These are phyloP conservation scores for Syndactyla subalaris DNA, from an alignment of 2,797 vertebrate species.

Conservation along the genomic window DNA sequence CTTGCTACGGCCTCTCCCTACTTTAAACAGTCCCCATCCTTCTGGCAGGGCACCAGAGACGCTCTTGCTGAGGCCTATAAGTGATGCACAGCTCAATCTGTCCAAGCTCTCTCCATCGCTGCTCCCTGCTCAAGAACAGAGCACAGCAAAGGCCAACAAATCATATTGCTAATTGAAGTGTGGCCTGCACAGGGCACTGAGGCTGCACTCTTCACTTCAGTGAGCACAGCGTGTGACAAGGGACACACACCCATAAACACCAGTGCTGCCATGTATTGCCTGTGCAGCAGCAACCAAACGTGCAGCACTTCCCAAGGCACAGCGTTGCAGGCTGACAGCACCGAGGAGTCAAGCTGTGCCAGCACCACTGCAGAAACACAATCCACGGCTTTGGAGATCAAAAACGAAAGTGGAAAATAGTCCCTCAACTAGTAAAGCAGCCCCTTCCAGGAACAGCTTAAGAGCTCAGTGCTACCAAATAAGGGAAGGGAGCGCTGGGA, in stretches of 20 bases:
- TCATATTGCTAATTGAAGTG: not conserved
- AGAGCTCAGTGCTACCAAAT: slow-evolving; percentile 87
- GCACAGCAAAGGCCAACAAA: not conserved
- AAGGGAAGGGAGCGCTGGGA: slow-evolving; percentile 78
- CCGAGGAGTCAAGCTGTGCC: not conserved
- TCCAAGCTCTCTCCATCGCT: not conserved
- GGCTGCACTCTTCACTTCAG: not conserved
- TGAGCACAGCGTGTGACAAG: not conserved
- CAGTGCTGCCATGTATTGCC: not conserved
- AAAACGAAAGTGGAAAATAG: slow-evolving; percentile 51
- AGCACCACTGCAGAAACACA: not conserved
- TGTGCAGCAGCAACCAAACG: not conserved
- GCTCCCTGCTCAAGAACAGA: not conserved
- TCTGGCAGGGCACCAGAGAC: slow-evolving; percentile 35
- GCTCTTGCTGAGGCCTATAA: not conserved
- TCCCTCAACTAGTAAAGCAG: slow-evolving; percentile 41
- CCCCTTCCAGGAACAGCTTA: slow-evolving; percentile 63
- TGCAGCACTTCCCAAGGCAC: not conserved
- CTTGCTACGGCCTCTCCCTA: not conserved
- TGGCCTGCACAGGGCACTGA: not conserved
- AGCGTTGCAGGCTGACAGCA: not conserved
- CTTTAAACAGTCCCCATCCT: slow-evolving; percentile 40
- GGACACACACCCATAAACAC: not conserved
- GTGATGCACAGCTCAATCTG: not conserved
- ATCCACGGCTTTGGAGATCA: not conserved